These are phyloP conservation scores for Copsychus sechellarum DNA, from an alignment of 2,113 vertebrate species.

Conservation along the genomic window DNA sequence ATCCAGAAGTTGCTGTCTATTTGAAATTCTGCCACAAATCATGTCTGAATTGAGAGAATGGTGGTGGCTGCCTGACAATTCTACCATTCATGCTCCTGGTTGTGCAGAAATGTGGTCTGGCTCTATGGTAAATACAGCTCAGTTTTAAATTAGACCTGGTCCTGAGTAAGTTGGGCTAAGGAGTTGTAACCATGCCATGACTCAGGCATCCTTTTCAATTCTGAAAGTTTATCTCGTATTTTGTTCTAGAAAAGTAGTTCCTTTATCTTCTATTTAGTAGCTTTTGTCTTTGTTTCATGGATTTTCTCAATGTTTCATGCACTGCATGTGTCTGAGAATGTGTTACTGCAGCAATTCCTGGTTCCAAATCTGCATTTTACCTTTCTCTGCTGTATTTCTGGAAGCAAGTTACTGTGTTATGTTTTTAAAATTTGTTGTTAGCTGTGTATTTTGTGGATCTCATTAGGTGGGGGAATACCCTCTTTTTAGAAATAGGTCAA, in stretches of 20 bases:
- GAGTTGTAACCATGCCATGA: not conserved
- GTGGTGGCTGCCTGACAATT: not conserved
- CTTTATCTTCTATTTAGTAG: not conserved
- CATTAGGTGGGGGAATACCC: rapidly evolving
- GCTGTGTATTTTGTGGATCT: not conserved
- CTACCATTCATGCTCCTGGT: not conserved
- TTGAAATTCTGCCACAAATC: not conserved
- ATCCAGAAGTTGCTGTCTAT: not conserved
- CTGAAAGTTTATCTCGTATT: not conserved
- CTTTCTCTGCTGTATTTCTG: not conserved
- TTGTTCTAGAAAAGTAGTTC: not conserved
- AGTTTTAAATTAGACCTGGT: not conserved
- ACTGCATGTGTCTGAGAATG: not conserved
- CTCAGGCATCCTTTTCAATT: not conserved
- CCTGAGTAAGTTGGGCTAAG: not conserved
- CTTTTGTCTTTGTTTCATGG: not conserved
- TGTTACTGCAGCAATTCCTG: not conserved
- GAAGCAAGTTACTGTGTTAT: not conserved
- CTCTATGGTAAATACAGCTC: not conserved
- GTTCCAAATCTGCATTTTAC: not conserved
- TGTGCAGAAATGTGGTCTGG: not conserved
- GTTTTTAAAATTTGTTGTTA: not conserved
- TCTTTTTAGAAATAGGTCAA: not conserved
- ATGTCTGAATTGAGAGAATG: not conserved
- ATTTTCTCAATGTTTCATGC: not conserved